Evolutionary conservation across 1,140 invertebrate genomes (phyloP).

Genomic region (Drosophila busckii): DNA sequence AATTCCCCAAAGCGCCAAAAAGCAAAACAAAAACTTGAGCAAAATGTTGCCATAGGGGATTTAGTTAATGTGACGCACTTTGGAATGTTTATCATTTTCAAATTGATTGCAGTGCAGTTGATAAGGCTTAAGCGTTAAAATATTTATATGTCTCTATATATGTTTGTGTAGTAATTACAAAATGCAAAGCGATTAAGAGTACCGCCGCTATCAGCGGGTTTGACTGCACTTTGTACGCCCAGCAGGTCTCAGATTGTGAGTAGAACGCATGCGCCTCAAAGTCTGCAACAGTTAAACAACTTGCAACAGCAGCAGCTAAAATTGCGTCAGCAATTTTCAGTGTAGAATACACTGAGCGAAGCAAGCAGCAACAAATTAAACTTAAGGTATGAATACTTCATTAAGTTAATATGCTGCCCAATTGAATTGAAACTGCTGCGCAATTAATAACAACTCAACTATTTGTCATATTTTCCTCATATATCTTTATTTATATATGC

Average conservation of each 20-base stretch:
- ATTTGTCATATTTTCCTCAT: too few species aligned
- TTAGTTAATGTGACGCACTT: conserved; percentile 25
- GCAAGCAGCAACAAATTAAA: too few species aligned
- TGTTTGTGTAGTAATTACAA: conserved; percentile 28
- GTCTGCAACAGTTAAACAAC: conserved; percentile 24
- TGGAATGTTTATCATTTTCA: conserved; percentile 9
- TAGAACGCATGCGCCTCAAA: conserved; percentile 12
- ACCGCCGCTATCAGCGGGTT: conserved; percentile 18
- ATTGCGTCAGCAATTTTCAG: too few species aligned
- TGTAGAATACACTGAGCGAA: too few species aligned
- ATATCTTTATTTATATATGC: conserved; percentile 1
- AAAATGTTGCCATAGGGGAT: neutral
- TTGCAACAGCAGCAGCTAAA: too few species aligned
- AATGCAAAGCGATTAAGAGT: conserved; percentile 26
- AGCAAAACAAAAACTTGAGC: neutral
- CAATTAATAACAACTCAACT: too few species aligned
- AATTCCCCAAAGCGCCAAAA: conserved; percentile 40
- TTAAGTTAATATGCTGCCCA: too few species aligned
- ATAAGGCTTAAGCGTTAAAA: conserved; percentile 20
- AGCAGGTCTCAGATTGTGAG: neutral
- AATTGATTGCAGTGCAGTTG: neutral
- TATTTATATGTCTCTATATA: neutral
- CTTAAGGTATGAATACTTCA: too few species aligned
- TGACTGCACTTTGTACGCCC: conserved; percentile 30
- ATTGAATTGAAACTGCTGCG: too few species aligned